Percentiles rank a stretch among this genome's conserved stretches.
These are phyloP conservation scores for Zoroaster sp. DNA, from an alignment of 53 echinoderm and acorn worm genomes.

Conservation along the genomic window DNA sequence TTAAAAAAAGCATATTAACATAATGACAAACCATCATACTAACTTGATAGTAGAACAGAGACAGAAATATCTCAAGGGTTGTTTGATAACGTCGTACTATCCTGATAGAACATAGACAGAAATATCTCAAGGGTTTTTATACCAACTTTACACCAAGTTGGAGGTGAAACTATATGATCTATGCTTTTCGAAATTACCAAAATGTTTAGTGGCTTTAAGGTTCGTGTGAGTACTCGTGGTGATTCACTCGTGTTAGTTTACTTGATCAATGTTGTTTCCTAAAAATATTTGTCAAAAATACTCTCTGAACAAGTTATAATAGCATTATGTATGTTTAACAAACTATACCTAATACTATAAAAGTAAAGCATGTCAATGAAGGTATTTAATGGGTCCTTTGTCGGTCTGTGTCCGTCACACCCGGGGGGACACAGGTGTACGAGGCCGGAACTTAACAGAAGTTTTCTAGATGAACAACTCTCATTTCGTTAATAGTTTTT, in stretches of 20 bases:
- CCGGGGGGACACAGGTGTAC: conserved; percentile 35
- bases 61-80: too few species aligned
- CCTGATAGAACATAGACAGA: too few species aligned
- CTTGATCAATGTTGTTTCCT: not conserved
- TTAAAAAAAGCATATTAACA: too few species aligned
- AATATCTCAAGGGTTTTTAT: too few species aligned
- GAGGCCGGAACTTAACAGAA: not conserved
- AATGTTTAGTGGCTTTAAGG: too few species aligned
- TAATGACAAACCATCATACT: too few species aligned
- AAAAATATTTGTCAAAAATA: conserved; percentile 5
- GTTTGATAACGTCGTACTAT: too few species aligned
- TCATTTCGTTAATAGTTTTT: not conserved
- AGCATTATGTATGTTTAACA: not conserved
- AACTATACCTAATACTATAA: not conserved
- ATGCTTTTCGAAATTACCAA: too few species aligned
- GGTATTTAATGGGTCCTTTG: not conserved
- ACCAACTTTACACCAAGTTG: too few species aligned
- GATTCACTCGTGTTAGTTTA: not conserved
- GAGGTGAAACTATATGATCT: too few species aligned
- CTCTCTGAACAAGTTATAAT: not conserved
- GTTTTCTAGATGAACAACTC: not conserved
- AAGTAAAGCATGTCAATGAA: not conserved
- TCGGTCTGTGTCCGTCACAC: conserved; percentile 5
- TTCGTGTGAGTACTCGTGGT: not conserved
- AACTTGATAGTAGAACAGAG: too few species aligned